These are phyloP conservation scores for Sitobion miscanthi DNA, from an alignment of 1,140 invertebrate species.

Conservation along the genomic window DNA sequence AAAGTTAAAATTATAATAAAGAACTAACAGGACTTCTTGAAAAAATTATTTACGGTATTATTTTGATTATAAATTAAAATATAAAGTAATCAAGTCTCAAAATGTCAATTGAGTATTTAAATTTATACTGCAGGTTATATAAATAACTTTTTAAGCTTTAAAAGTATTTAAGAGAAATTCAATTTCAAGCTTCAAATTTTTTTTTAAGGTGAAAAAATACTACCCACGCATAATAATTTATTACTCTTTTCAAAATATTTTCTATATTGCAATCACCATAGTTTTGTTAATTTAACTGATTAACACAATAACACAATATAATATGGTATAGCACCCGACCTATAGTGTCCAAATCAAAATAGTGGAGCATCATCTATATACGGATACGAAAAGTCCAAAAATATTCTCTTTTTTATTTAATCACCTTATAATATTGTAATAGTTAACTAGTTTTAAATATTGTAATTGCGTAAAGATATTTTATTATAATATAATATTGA, in stretches of 20 bases:
- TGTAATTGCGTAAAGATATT: background rate
- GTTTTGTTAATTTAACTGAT: background rate
- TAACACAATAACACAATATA: background rate
- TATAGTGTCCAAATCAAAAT: background rate
- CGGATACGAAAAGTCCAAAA: background rate
- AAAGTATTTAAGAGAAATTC: background rate
- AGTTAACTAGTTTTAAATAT: background rate
- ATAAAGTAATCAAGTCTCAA: background rate
- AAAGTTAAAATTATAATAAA: background rate
- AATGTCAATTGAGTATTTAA: slow-evolving; percentile 6
- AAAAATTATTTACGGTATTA: background rate
- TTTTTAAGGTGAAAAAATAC: background rate
- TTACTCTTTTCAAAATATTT: background rate
- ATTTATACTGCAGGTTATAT: background rate
- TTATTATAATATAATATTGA: background rate
- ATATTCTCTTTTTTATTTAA: background rate
- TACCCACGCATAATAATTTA: background rate
- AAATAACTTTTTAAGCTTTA: slow-evolving; percentile 2
- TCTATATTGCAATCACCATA: background rate
- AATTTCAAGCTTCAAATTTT: background rate
- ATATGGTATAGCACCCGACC: background rate
- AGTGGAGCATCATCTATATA: background rate
- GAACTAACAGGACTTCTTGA: background rate
- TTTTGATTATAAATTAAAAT: slow-evolving; percentile 10
- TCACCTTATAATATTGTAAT: background rate